Evolutionary conservation across 1,140 invertebrate genomes (phyloP).

Genomic region (Panagrolaimus sp.): DNA sequence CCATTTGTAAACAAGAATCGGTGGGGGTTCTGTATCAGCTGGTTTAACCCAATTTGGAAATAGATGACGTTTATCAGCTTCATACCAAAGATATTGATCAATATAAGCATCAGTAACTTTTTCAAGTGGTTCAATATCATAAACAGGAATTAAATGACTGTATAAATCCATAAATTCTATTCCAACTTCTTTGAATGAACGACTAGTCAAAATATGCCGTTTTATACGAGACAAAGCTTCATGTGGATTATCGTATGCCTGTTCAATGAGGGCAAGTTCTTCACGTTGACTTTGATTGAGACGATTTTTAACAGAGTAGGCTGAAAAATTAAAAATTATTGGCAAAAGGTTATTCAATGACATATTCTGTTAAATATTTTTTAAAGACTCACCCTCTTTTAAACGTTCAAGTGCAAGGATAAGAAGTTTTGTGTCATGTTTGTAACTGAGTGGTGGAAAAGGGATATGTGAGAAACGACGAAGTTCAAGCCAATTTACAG

Average conservation of each 20-base stretch:
- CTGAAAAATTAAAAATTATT: too few species aligned
- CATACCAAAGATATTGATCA: slow-evolving; percentile 99
- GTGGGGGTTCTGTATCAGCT: slow-evolving; percentile 93
- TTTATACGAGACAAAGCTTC: slow-evolving; percentile 97
- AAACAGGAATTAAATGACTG: slow-evolving; percentile 94
- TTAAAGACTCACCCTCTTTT: too few species aligned
- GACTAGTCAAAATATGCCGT: slow-evolving; percentile 92
- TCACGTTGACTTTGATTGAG: slow-evolving; percentile 97
- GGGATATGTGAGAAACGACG: slow-evolving; percentile 95
- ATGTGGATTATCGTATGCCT: slow-evolving; percentile 99
- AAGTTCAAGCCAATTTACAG: slow-evolving; percentile 97
- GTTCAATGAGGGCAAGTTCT: slow-evolving; percentile 95
- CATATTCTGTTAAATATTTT: too few species aligned
- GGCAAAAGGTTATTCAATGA: too few species aligned
- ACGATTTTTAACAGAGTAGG: slow-evolving; percentile 95
- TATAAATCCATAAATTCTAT: slow-evolving; percentile 99
- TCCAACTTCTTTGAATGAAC: slow-evolving; percentile 82
- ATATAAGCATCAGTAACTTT: slow-evolving; percentile 99
- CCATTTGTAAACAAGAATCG: slow-evolving; percentile 96
- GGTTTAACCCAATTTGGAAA: slow-evolving; percentile 98
- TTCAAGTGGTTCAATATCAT: slow-evolving; percentile 96
- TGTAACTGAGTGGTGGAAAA: slow-evolving; percentile 96
- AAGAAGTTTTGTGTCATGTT: slow-evolving; percentile 96
- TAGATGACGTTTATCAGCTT: slow-evolving; percentile 90
- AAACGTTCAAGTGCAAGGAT: slow-evolving; percentile 91